Evolutionary conservation across 2,888 invertebrate species (phyloP), one percentile per base, ranked within the genome.

Genomic region (Selenia dentaria): DNA sequence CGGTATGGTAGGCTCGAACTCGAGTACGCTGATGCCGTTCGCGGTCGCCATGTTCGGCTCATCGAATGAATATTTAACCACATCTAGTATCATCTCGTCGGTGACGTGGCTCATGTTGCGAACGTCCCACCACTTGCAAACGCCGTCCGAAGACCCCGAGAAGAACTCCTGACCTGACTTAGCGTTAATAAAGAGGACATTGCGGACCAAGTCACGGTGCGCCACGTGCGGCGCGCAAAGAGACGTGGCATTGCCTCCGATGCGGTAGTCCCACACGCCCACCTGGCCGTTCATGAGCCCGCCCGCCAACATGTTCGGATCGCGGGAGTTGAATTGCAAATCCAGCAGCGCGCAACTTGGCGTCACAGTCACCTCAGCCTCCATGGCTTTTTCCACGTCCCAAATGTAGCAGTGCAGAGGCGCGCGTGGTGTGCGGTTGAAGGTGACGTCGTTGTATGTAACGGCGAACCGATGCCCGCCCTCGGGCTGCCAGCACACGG

Each of bases 161-260:
- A 98, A 98, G 74, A 98, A 98, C 76, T 99, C 98, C 0, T 95
- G 94, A 0, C 97, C 97, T 0, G 96, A 95, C 85, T 99, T 99
- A 0, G 97, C 96, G 74, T 96, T 95, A 44, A 97, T 95, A 95
- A 98, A 98, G 0, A 96, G 80, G 3, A 97, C 94, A 56, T 94
- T 94, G 55, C 95, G 94, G 3, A 96, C 97, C 0, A 96, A 94
- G 83, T 98, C 98, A 16, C 95, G 91, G 76, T 98, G 98, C 45
- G 97, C 96, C 35, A 93, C 92, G 72, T 97, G 96, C 20, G 96
- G 92, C 1, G 94, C 92, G 58, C 95, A 94, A 35, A 92, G 81
- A 57, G 94, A 94, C 0, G 94, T 93, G 0, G 97, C 95, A 57
- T 92, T 91, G 26, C 93, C 92, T 6, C 96, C 95, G 56, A 93